phyloP scores from a whole-genome alignment of 2,797 vertebrate species.

The Vultur gryphus region DNA sequence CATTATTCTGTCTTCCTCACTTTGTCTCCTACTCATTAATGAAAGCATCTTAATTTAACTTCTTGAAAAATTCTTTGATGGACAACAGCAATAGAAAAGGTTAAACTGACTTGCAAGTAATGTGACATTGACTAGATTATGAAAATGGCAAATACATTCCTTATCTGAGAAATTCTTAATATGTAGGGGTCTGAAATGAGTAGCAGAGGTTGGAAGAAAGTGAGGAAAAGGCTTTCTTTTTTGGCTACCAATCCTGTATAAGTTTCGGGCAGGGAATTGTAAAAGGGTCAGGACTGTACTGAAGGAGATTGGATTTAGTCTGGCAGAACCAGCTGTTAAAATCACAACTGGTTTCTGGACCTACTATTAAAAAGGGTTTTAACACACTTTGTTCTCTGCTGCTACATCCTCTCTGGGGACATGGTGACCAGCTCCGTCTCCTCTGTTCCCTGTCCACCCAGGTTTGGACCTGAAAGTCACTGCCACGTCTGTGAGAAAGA shows the following conservation, averaged over 20 bases:
- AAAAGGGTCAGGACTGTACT: neutral
- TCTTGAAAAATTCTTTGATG: neutral
- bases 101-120: neutral
- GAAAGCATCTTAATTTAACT: neutral
- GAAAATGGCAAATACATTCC: neutral
- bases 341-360: neutral
- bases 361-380: neutral
- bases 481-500: neutral
- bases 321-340: neutral
- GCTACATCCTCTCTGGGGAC: neutral
- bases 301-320: neutral
- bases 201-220: neutral
- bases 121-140: neutral
- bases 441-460: neutral
- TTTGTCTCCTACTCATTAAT: neutral
- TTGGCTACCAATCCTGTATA: neutral
- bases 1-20: neutral
- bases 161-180: neutral
- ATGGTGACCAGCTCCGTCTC: neutral
- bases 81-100: neutral
- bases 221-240: neutral
- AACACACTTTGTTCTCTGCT: neutral
- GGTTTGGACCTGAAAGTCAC: neutral
- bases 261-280: neutral
- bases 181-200: neutral